These are phyloP conservation scores for Carassius auratus DNA, from an alignment of 2,113 vertebrate species.

Conservation along the genomic window DNA sequence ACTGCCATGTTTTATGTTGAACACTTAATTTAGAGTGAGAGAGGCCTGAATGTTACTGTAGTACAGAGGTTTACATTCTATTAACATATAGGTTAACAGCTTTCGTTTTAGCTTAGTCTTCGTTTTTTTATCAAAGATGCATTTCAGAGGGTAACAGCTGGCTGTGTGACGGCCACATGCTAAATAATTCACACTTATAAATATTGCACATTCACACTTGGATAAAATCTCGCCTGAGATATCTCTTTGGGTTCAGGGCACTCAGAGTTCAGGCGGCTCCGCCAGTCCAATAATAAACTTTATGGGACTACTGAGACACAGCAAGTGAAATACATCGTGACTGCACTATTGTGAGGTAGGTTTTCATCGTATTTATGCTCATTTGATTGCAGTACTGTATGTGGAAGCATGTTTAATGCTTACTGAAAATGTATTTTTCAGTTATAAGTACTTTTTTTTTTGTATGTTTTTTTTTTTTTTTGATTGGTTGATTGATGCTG, in stretches of 20 bases:
- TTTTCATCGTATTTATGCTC: not conserved
- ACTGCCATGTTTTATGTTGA: not conserved
- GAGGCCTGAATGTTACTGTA: not conserved
- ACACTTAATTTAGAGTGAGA: not conserved
- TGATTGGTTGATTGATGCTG: not conserved
- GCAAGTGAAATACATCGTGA: not conserved
- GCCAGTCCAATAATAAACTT: not conserved
- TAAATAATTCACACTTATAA: constrained; percentile 55
- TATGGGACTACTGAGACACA: constrained; percentile 30
- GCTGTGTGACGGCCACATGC: constrained; percentile 19
- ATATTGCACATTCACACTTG: constrained; percentile 50
- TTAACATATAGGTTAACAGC: constrained; percentile 13
- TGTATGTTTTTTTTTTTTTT: not conserved
- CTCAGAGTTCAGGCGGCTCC: constrained; percentile 27
- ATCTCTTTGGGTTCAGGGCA: constrained; percentile 36
- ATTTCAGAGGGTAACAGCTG: constrained; percentile 50
- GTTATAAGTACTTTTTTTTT: not conserved
- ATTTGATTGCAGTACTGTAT: not conserved
- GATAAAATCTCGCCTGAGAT: constrained; percentile 35
- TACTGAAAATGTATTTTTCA: not conserved
- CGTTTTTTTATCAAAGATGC: constrained; percentile 2
- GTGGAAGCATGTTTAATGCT: not conserved
- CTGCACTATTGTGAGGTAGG: not conserved
- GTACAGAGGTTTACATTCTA: not conserved
- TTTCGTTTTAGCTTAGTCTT: not conserved